phyloP scores from a whole-genome alignment of 2,888 invertebrate genomes.

The Caenorhabditis macrosperma region DNA sequence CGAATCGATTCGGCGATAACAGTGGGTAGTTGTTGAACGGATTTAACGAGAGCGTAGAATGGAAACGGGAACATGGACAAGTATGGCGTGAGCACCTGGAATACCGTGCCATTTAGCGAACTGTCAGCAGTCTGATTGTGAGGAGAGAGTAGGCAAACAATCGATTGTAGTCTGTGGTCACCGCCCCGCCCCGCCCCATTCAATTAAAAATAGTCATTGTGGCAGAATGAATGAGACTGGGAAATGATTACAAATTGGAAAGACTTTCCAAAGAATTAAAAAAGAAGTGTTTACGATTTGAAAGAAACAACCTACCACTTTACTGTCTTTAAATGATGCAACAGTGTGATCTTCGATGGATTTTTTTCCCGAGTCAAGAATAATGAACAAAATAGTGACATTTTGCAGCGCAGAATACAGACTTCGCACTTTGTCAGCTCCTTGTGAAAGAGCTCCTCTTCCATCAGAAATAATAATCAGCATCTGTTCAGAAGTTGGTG shows the following conservation, averaged over 20 bases:
- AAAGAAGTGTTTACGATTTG: background rate
- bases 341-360: conserved; percentile 92
- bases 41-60: conserved; percentile 91
- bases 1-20: conserved; percentile 95
- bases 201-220: background rate
- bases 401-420: conserved; percentile 81
- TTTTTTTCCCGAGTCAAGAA: conserved; percentile 94
- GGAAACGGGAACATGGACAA: conserved; percentile 98
- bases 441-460: conserved; percentile 90
- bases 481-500: conserved; percentile 85
- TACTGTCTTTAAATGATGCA: conserved; percentile 85
- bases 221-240: background rate
- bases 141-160: background rate
- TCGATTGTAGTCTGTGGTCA: background rate
- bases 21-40: conserved; percentile 86
- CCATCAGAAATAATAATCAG: conserved; percentile 96
- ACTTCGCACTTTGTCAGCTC: conserved; percentile 84
- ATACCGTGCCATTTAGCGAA: conserved; percentile 5
- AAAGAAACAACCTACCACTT: conserved; percentile 50
- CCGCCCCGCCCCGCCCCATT: too few species aligned
- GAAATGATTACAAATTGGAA: background rate
- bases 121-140: conserved; percentile 23
- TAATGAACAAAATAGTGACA: conserved; percentile 94
- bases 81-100: conserved; percentile 83
- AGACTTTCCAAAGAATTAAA: conserved; percentile 19